Base-by-base conservation (phyloP, 2,888 invertebrate species). In the Apoderus coryli region DNA sequence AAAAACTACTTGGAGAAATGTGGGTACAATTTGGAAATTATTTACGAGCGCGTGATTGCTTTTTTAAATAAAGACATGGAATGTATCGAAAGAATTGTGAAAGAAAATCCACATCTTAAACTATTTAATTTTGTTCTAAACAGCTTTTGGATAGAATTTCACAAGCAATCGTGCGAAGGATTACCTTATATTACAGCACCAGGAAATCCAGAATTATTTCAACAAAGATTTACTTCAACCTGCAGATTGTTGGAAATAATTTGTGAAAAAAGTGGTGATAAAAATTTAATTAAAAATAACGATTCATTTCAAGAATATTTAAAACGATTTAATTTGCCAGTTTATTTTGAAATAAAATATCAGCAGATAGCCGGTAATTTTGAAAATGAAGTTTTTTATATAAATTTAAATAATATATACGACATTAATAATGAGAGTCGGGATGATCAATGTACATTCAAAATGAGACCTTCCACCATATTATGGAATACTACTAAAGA, bases 301-400 rank as follows among this genome's bases (percentile, higher is more conserved):
- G 56, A 67, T 2, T 75, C 79, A 39, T 88, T 81, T 49, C 72
- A 72, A 47, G 74, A 89, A 50, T 69, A 85, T 34, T 45, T 56
- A 43, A 73, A 74, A 40, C 75, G 84, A 44, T 95, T 92, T 84
- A 93, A 92, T 59, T 64, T 93, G 29, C 84, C 89, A 7, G 90
- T 95, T n/a, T 95, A 95, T 59, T 93, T 88, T 56, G 92, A 93
- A 62, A 84, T 89, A 43, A 69, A 89, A 42, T 92, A 89, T 61
- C 92, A 92, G 64, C 86, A 90, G 61, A 84, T 93, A 51, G 88
- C 85, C 31, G 79, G 80, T 42, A 61, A 57, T 22, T 58, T 71
- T 39, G 71, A 72, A 52, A 54, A 51, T 25, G 53, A 61, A 25
- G 52, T 63, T 14, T 34, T 44, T 9, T 29, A 34, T 16, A 44